A percentile compares a stretch with the other conserved stretches of the same genome.
Evolutionary conservation across 2,888 invertebrate species (phyloP).

Genomic region (Stictocephala bisonia): DNA sequence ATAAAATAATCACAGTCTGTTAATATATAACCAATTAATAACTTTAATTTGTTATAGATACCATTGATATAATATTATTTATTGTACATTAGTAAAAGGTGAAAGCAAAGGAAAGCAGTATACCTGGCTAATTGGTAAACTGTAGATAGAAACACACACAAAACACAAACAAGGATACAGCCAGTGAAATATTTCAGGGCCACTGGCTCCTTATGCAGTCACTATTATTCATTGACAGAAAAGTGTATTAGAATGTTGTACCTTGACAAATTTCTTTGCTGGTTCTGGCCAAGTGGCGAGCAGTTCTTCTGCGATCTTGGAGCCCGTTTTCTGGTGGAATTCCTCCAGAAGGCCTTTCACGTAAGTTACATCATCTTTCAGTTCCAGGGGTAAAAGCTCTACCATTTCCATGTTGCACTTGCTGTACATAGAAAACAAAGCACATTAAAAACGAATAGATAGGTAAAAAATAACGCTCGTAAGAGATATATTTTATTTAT

Average conservation of each 20-base stretch:
- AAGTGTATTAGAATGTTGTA: constrained; percentile 57
- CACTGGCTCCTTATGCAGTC: no score
- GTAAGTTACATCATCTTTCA: constrained; percentile 79
- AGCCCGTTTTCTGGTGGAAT: constrained; percentile 90
- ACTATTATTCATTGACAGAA: not conserved
- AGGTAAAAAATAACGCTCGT: no score
- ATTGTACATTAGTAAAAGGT: not conserved
- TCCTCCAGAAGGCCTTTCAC: constrained; percentile 84
- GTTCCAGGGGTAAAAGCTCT: constrained; percentile 85
- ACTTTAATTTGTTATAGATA: no score
- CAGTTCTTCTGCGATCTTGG: constrained; percentile 82
- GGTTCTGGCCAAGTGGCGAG: constrained; percentile 83
- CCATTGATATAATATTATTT: no score
- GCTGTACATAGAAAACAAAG: constrained; percentile 67
- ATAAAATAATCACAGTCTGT: no score
- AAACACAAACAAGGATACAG: not conserved
- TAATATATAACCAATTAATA: no score
- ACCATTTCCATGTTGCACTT: constrained; percentile 97
- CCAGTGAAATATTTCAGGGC: no score
- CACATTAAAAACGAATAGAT: no score
- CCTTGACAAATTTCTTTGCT: constrained; percentile 86
- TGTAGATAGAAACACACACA: no score
- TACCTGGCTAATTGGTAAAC: constrained; percentile 3
- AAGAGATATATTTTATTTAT: no score
- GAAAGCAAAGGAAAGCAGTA: not conserved